Evolutionary conservation across 1,140 invertebrate species (phyloP).

Genomic region (Lordiphosa stackelbergi): DNA sequence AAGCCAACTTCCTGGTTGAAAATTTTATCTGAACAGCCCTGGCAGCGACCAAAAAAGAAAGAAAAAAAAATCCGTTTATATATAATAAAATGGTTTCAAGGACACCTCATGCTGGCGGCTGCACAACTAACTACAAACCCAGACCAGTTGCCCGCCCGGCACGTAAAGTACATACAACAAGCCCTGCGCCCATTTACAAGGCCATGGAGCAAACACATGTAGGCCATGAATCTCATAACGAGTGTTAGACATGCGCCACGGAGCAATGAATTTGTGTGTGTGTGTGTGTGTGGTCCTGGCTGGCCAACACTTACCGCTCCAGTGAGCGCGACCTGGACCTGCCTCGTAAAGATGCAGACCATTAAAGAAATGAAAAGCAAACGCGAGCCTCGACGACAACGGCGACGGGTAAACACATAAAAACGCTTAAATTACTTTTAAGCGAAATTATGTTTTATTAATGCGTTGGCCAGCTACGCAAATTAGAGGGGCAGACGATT

Average conservation of each 20-base stretch:
- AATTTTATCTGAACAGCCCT: conserved; percentile 61
- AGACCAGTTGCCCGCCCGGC: conserved; percentile 30
- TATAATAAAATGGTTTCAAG: conserved; percentile 73
- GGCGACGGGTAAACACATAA: conserved; percentile 57
- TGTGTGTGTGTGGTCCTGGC: conserved; percentile 18
- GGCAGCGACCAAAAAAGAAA: conserved; percentile 23
- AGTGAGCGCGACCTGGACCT: conserved; percentile 58
- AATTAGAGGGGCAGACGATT: conserved; percentile 41
- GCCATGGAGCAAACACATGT: conserved; percentile 72
- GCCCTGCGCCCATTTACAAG: conserved; percentile 67
- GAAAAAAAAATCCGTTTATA: conserved; percentile 62
- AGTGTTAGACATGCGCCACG: conserved; percentile 70
- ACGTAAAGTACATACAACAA: conserved; percentile 64
- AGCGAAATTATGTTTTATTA: conserved; percentile 74
- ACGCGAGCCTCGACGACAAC: conserved; percentile 23
- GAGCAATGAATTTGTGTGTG: conserved; percentile 7
- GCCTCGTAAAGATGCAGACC: conserved; percentile 68
- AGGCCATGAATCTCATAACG: conserved; percentile 74
- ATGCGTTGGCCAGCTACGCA: conserved; percentile 33
- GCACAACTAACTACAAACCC: conserved; percentile 20
- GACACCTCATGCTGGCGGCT: conserved; percentile 52
- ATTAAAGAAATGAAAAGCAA: conserved; percentile 75
- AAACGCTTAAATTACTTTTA: conserved; percentile 73
- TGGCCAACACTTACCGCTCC: conserved; percentile 57
- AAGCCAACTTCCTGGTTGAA: conserved; percentile 70